Evolutionary conservation across 1,140 invertebrate genomes (phyloP).

Genomic region (Heliothis subflexa): DNA sequence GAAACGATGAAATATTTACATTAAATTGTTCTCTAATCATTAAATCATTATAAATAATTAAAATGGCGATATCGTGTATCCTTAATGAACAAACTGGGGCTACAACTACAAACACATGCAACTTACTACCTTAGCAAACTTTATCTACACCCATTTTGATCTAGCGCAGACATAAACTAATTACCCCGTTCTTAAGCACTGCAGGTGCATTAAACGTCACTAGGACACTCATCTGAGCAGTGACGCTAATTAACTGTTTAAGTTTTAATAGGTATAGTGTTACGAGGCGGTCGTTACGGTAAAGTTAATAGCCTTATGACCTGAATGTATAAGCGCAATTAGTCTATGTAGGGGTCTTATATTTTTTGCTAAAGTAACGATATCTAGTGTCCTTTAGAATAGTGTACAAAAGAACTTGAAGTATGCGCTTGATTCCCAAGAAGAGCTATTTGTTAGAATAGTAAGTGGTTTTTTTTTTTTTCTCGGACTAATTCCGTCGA

Average conservation of each 20-base stretch:
- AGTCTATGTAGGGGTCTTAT: not conserved
- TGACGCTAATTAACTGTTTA: slow-evolving; percentile 2
- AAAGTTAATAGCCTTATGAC: slow-evolving; percentile 3
- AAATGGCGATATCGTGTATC: too few species aligned
- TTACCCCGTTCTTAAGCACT: not conserved
- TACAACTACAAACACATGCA: too few species aligned
- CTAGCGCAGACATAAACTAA: not conserved
- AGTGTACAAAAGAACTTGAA: too few species aligned
- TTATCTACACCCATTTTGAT: not conserved
- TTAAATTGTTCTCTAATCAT: too few species aligned
- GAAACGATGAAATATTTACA: too few species aligned
- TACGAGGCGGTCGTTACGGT: not conserved
- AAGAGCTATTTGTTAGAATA: not conserved
- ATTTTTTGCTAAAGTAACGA: not conserved
- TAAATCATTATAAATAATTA: too few species aligned
- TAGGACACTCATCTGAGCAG: not conserved
- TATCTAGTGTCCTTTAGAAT: too few species aligned
- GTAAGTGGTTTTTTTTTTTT: too few species aligned
- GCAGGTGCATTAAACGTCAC: not conserved
- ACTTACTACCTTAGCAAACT: too few species aligned
- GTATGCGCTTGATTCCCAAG: too few species aligned
- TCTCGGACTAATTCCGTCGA: too few species aligned
- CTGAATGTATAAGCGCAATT: not conserved
- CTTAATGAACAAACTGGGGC: too few species aligned
- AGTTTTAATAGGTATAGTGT: slow-evolving; percentile 6